Evolutionary conservation across 2,888 invertebrate genomes (phyloP), one percentile per base, ranked within the genome.

Genomic region (Amphipyra berbera): DNA sequence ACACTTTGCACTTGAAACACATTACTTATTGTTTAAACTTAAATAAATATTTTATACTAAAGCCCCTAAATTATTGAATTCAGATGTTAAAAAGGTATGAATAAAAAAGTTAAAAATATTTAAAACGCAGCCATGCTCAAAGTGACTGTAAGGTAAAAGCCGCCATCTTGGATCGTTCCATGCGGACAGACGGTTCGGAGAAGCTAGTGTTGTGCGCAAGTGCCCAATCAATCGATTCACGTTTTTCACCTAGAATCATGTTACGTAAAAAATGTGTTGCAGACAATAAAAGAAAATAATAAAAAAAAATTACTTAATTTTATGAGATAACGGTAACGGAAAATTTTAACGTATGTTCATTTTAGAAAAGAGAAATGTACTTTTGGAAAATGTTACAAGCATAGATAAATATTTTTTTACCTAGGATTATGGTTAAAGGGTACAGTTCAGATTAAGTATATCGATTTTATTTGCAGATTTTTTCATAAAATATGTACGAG

Each of bases 81-180:
- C 68, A 77, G 76, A 81, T 79, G 81, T 84, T 85, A 83, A 86
- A 90, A 90, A 84, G 71, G 71, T 82, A 78, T 77, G 79, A 78
- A 76, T 84, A 83, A 82, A 79, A 87, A 87, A 82, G 83, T 79
- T 87, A 83, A 86, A 85, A 91, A 86, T 84, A 83, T 83, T 87
- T 87, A 89, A 84, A 88, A 85, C 85, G 84, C 86, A 88, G 89
- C 88, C 90, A 93, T 89, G 83, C 88, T 88, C 90, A 86, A 81
- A 87, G 85, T 88, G 90, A 90, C 89, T 92, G 89, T 90, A 89
- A 90, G 90, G 88, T 90, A 87, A 89, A 90, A 89, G 86, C 89
- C 91, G 94, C 94, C 94, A 94, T 94, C 80, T 94, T 93, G 93
- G 82, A 90, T 90, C 82, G 86, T 89, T 84, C 90, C 91, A 91